Percentiles rank a stretch among this genome's conserved stretches.
phyloP scores from a whole-genome alignment of 1,140 invertebrate species.

The Aphaenogaster ashmeadi region DNA sequence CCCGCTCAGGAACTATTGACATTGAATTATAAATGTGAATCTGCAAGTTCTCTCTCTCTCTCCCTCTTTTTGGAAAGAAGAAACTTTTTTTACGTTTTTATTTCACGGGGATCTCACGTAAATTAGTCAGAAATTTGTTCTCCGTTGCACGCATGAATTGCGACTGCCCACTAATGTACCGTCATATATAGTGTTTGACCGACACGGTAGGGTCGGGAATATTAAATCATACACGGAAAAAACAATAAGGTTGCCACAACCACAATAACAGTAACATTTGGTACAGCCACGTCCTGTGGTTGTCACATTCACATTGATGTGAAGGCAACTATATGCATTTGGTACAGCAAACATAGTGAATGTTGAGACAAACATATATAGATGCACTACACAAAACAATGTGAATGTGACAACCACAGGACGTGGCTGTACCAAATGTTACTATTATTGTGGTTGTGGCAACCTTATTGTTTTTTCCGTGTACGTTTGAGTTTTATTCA shows the following conservation, averaged over 20 bases:
- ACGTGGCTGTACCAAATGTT: too few relatives aligned
- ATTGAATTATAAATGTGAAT: conserved; percentile 48
- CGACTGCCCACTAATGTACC: conserved; percentile 5
- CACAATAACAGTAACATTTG: too few relatives aligned
- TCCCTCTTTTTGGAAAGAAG: background rate
- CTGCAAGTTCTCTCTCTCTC: background rate
- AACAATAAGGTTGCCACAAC: too few relatives aligned
- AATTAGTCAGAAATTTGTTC: conserved; percentile 39
- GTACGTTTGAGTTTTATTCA: conserved; percentile 51
- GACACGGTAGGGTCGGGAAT: conserved; percentile 11
- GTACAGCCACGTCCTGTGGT: too few relatives aligned
- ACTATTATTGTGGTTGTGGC: too few relatives aligned
- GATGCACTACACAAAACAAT: too few relatives aligned
- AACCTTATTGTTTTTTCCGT: too few relatives aligned
- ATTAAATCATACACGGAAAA: conserved; percentile 59
- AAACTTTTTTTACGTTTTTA: conserved; percentile 1
- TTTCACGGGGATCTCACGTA: background rate
- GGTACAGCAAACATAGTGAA: too few relatives aligned
- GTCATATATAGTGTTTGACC: background rate
- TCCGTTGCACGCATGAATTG: background rate
- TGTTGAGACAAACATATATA: too few relatives aligned
- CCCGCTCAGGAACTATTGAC: conserved; percentile 25
- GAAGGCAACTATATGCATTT: too few relatives aligned
- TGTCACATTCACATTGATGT: too few relatives aligned
- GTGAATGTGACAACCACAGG: too few relatives aligned